Percentiles rank a stretch among this genome's conserved stretches.
Conservation (phyloP, 2,888 invertebrate genomes). For the Drosophila tripunctata region DNA sequence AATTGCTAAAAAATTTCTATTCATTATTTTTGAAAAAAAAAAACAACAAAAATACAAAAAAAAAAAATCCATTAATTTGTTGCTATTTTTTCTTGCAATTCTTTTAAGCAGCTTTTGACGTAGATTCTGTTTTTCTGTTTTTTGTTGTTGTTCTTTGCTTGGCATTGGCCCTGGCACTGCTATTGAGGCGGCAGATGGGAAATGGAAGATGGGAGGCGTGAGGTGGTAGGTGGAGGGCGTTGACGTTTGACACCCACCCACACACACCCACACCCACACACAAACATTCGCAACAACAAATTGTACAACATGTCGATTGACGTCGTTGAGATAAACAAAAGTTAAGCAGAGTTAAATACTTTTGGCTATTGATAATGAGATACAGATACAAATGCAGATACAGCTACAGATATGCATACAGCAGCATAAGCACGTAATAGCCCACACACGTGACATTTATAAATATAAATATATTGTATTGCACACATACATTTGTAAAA, state of each 20-base stretch:
- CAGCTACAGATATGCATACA: slow-evolving; percentile 8
- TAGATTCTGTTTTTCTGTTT: slow-evolving; percentile 29
- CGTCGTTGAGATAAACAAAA: slow-evolving; percentile 65
- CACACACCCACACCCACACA: slow-evolving; percentile 22
- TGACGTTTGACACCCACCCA: slow-evolving; percentile 66
- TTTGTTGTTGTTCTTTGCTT: slow-evolving; percentile 28
- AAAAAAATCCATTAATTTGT: slow-evolving; percentile 23
- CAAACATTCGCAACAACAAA: slow-evolving; percentile 12
- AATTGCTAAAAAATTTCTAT: slow-evolving; percentile 44
- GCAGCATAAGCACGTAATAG: slow-evolving; percentile 12
- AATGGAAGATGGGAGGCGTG: too few relatives aligned
- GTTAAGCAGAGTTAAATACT: slow-evolving; percentile 39
- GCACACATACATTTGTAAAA: too few relatives aligned
- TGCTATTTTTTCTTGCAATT: slow-evolving; percentile 28
- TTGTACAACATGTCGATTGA: slow-evolving; percentile 42
- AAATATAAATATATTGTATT: too few relatives aligned
- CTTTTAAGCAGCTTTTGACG: slow-evolving; percentile 61
- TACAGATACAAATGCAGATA: slow-evolving; percentile 17
- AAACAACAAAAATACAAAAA: too few relatives aligned
- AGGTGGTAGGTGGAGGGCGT: slow-evolving; percentile 23
- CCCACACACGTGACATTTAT: slow-evolving; percentile 62
- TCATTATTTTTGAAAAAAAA: slow-evolving; percentile 18
- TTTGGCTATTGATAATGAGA: slow-evolving; percentile 27
- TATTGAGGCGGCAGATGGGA: slow-evolving; percentile 17
- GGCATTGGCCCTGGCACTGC: slow-evolving; percentile 52